These are phyloP conservation scores for Todiramphus saurophagus DNA, from an alignment of 2,113 vertebrate species.

Conservation along the genomic window DNA sequence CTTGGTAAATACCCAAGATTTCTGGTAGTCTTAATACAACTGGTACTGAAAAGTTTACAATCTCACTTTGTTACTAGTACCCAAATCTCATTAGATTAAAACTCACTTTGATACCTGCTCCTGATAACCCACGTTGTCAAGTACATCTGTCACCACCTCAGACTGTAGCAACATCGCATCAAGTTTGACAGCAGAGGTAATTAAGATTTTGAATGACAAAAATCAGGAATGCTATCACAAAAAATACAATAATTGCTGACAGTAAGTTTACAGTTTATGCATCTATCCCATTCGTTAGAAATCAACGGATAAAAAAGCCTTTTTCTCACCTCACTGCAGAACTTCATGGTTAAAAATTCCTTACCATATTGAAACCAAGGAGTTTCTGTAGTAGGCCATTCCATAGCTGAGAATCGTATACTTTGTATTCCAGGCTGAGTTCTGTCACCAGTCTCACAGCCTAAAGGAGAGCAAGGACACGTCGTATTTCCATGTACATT, in stretches of 20 bases:
- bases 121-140: background rate
- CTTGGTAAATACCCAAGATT: background rate
- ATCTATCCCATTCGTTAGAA: background rate
- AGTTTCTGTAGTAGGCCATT: constrained; percentile 92
- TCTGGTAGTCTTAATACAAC: background rate
- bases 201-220: background rate
- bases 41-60: background rate
- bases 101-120: background rate
- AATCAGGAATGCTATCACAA: background rate
- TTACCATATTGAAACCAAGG: constrained; percentile 88
- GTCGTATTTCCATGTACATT: background rate
- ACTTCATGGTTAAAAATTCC: background rate
- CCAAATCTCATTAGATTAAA: background rate
- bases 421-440: constrained; percentile 88
- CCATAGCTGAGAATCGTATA: constrained; percentile 91
- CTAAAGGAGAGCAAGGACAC: constrained; percentile 64
- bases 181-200: background rate
- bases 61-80: background rate
- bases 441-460: constrained; percentile 90
- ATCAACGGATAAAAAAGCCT: background rate
- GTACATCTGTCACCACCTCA: background rate
- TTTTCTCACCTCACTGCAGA: background rate
- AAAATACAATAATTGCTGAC: background rate
- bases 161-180: background rate
- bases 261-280: background rate